Conservation (phyloP, 2,113 vertebrate species). For the Formicarius rufipectus region DNA sequence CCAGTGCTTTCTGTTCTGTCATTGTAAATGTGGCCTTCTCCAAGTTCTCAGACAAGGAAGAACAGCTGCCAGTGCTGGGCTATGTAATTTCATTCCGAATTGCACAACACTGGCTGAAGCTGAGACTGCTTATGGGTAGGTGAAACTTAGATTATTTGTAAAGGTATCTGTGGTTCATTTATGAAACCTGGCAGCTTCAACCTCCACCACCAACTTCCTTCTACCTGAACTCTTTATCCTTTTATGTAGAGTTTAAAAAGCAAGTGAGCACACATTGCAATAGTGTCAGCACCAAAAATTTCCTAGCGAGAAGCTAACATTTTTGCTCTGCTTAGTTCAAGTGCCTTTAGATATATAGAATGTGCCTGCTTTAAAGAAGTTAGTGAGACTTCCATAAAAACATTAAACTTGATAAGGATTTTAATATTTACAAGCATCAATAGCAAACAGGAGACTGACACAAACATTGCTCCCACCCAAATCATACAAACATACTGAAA, state of each 20-base stretch:
- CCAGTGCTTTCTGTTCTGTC: neutral
- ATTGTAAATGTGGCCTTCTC: neutral
- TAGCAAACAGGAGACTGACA: neutral
- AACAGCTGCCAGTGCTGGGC: neutral
- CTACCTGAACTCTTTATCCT: neutral
- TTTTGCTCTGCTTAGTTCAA: neutral
- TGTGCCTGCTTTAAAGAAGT: neutral
- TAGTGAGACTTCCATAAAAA: neutral
- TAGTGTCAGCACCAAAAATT: neutral
- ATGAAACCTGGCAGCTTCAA: neutral
- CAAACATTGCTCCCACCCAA: neutral
- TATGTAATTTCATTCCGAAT: neutral
- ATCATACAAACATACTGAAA: neutral
- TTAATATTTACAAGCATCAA: neutral
- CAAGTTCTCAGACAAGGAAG: neutral
- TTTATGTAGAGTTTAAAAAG: neutral
- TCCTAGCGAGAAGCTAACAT: neutral
- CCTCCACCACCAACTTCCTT: neutral
- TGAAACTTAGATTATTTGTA: neutral
- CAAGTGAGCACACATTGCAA: neutral
- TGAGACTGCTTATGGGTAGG: neutral
- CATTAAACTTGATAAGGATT: neutral
- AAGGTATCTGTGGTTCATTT: neutral
- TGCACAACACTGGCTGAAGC: neutral
- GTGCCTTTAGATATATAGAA: neutral